A percentile compares a stretch with the other conserved stretches of the same genome.
Evolutionary conservation across 2,113 vertebrate species (phyloP).

Genomic region (Potamarius usumacintae): DNA sequence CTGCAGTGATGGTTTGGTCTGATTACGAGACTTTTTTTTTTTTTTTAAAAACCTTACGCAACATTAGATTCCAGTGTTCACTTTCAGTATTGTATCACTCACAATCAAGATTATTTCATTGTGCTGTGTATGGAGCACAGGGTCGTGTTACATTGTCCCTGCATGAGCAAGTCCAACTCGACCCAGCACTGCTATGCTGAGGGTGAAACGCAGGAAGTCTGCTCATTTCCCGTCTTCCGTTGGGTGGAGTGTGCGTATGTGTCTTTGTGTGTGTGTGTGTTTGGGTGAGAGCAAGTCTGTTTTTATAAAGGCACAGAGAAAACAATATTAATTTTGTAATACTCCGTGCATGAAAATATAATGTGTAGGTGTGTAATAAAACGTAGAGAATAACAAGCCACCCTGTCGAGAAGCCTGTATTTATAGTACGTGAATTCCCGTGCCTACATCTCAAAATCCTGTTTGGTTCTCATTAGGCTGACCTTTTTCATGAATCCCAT

Average conservation of each 20-base stretch:
- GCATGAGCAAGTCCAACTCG: constrained; percentile 8
- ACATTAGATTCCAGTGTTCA: background rate
- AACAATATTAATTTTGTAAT: constrained; percentile 2
- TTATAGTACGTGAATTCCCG: background rate
- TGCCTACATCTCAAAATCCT: background rate
- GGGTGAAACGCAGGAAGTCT: constrained; percentile 46
- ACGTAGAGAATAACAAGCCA: background rate
- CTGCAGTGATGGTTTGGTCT: background rate
- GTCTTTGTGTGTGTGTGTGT: constrained; percentile 25
- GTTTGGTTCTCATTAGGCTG: background rate
- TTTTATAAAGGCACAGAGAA: constrained; percentile 21
- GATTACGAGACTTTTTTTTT: background rate
- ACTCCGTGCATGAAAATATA: background rate
- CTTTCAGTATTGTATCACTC: background rate
- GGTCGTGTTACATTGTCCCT: constrained; percentile 14
- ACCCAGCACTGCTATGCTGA: constrained; percentile 36
- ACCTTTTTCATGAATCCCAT: background rate
- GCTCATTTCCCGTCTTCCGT: constrained; percentile 51
- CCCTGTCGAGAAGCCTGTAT: background rate
- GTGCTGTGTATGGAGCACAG: constrained; percentile 1
- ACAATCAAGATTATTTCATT: background rate
- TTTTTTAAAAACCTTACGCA: background rate
- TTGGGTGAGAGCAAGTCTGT: background rate
- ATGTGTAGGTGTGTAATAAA: constrained; percentile 10
- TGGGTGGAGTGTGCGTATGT: constrained; percentile 43